phyloP scores from a whole-genome alignment of 1,140 invertebrate species.

The Lordiphosa collinella region DNA sequence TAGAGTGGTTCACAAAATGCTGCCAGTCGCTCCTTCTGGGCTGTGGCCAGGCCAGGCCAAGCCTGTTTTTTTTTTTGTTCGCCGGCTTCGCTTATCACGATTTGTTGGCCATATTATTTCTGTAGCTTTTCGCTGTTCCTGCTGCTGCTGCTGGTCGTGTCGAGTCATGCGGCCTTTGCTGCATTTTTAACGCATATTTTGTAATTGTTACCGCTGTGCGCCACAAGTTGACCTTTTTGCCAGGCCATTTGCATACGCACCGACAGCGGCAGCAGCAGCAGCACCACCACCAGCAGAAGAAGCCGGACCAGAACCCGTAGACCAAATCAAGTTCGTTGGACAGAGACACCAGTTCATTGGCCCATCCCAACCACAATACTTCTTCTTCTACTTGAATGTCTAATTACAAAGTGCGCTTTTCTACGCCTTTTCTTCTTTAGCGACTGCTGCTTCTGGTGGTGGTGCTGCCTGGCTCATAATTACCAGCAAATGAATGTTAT shows the following conservation, averaged over 20 bases:
- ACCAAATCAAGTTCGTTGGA: slow-evolving; percentile 72
- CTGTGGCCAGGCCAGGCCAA: slow-evolving; percentile 53
- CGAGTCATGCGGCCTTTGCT: slow-evolving; percentile 62
- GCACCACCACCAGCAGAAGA: slow-evolving; percentile 1
- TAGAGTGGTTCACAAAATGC: slow-evolving; percentile 78
- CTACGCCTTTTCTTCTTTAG: slow-evolving; percentile 20
- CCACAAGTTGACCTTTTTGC: slow-evolving; percentile 58
- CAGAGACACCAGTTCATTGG: slow-evolving; percentile 6
- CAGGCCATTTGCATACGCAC: slow-evolving; percentile 67
- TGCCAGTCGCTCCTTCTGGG: slow-evolving; percentile 31
- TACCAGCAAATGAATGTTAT: slow-evolving; percentile 76
- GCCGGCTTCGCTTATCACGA: slow-evolving; percentile 74
- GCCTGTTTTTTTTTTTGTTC: slow-evolving; percentile 66
- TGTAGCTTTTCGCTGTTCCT: slow-evolving; percentile 37
- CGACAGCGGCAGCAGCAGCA: slow-evolving; percentile 5
- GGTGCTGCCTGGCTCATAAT: slow-evolving; percentile 50
- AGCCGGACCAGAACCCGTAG: slow-evolving; percentile 26
- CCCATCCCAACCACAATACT: slow-evolving; percentile 24
- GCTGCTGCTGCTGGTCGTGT: slow-evolving; percentile 47
- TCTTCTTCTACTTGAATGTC: slow-evolving; percentile 62
- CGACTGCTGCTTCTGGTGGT: slow-evolving; percentile 2
- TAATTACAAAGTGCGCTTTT: slow-evolving; percentile 71
- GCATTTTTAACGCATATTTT: slow-evolving; percentile 77
- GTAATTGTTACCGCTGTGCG: slow-evolving; percentile 63
- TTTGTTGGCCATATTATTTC: slow-evolving; percentile 76